Evolutionary conservation across 92 coral and sea anemone species (phyloP).

Genomic region (Porites lobata): DNA sequence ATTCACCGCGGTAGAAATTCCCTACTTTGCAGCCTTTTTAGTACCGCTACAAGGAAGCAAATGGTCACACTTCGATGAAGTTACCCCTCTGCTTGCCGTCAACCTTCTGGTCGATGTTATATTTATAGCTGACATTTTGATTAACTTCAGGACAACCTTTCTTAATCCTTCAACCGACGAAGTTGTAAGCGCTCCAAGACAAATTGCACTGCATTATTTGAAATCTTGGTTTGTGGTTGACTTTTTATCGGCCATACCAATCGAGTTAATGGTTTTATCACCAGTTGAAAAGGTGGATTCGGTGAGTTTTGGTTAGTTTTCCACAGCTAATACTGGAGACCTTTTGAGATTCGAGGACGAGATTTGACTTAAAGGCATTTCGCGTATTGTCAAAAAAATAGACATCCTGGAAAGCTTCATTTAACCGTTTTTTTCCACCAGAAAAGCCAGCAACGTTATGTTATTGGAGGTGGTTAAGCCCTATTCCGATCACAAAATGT

Average conservation of each 20-base stretch:
- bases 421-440: too few species aligned
- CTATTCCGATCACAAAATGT: too few species aligned
- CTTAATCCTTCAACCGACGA: constrained; percentile 70
- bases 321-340: background rate
- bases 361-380: too few species aligned
- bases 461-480: too few species aligned
- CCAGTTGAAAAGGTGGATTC: background rate
- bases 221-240: constrained; percentile 97
- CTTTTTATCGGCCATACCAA: constrained; percentile 95
- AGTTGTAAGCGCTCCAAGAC: constrained; percentile 80
- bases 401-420: too few species aligned
- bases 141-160: constrained; percentile 96
- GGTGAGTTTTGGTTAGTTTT: background rate
- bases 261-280: constrained; percentile 79
- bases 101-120: constrained; percentile 91
- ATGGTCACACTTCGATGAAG: constrained; percentile 25
- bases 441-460: too few species aligned
- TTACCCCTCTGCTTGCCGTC: constrained; percentile 60
- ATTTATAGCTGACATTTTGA: constrained; percentile 91
- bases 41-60: constrained; percentile 43
- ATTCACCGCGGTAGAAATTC: constrained; percentile 97
- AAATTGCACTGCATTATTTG: constrained; percentile 90
- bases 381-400: too few species aligned
- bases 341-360: background rate
- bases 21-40: constrained; percentile 88